Percentiles rank a stretch among this genome's conserved stretches.
Evolutionary conservation across 1,140 invertebrate species (phyloP).

Genomic region (Brachionus rotundiformis): DNA sequence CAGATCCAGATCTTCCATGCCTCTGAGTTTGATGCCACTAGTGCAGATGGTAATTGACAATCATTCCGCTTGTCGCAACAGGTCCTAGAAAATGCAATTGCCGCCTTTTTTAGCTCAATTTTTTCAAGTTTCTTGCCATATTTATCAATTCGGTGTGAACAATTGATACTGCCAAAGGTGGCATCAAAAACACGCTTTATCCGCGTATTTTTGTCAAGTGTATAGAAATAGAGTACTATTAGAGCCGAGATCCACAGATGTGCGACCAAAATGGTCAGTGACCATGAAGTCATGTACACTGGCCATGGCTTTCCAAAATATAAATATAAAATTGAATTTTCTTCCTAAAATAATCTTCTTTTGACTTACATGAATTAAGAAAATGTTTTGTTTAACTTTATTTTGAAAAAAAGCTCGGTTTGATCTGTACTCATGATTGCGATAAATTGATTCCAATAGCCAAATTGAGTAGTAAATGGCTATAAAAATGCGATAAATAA

Average conservation of each 20-base stretch:
- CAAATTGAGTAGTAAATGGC: constrained; percentile 40
- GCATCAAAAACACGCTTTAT: neutral
- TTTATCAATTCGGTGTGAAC: constrained; percentile 4
- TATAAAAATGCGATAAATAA: constrained; percentile 33
- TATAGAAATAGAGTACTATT: constrained; percentile 25
- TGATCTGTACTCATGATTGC: neutral
- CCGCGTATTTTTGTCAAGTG: neutral
- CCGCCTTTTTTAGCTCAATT: neutral
- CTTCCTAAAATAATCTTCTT: neutral
- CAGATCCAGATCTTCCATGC: constrained; percentile 29
- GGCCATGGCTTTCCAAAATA: neutral
- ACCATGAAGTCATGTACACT: constrained; percentile 48
- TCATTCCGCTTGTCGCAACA: constrained; percentile 12
- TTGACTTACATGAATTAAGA: constrained; percentile 5
- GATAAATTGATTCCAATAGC: constrained; percentile 14
- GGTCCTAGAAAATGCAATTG: neutral
- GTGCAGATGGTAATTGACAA: neutral
- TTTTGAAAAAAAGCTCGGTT: neutral
- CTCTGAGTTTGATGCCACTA: neutral
- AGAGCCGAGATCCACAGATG: constrained; percentile 28
- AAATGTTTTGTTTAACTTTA: neutral
- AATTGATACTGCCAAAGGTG: neutral
- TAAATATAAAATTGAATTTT: neutral
- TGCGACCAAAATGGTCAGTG: neutral
- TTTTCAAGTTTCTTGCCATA: neutral